Evolutionary conservation across 2,797 vertebrate species (phyloP), one percentile per base, ranked within the genome.

Genomic region (Muscicapa comitata): DNA sequence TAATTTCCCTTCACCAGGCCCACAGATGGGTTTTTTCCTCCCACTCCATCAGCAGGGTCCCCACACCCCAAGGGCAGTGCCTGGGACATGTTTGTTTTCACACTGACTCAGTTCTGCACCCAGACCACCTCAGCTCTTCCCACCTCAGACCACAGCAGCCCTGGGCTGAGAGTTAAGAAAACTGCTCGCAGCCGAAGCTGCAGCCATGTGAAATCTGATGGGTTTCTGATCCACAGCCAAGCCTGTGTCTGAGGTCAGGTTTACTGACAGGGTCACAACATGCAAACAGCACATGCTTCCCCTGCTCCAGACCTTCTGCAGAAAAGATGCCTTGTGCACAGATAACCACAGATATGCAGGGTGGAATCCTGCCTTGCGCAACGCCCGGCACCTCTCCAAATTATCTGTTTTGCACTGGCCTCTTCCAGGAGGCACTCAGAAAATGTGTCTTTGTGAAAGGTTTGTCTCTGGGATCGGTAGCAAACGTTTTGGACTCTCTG

Each of bases 41-140:
- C 93, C 88, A 91, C 81, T 71, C 50, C 16, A 18, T 18, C 2
- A 2, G 67, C 84, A 63, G 37, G 28, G 28, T 42, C 35, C 68
- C 71, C 67, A n/a, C 86, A 11, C 7, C 37, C 71, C 0, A 0
- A 25, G 2, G 1, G 0, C 58, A 42, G 85, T 7, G 66, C 89
- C 53, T 18, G 24, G 38, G 43, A 57, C 26, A 58, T 86, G 68
- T 94, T 91, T 96, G 89, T 48, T 80, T 78, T 93, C 84, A n/a
- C 58, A 16, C 94, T 95, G 96, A 96, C 91, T 97, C 94, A 95
- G 50, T 26, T 21, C 75, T 78, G 58, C 11, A 8, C 59, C 58
- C 0, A 0, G 50, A 51, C 50, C 50, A 29, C 50, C 50, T 51
- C 50, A 51, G 50, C 17, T 29, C 50, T 51, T 62, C 89, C 17